These are phyloP conservation scores for Agelastica alni DNA, from an alignment of 2,888 invertebrate species.

Conservation along the genomic window DNA sequence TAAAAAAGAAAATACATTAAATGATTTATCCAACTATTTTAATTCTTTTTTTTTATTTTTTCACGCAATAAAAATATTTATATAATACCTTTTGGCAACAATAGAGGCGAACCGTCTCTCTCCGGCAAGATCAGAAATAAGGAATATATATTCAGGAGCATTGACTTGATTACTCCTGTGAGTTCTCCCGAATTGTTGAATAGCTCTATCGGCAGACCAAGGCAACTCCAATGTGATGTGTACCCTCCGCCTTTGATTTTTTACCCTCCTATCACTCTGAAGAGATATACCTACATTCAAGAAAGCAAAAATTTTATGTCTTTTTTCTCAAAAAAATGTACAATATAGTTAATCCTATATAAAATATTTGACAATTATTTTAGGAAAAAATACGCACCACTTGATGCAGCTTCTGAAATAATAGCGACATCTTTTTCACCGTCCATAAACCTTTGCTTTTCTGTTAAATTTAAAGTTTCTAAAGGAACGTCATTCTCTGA, in stretches of 20 bases:
- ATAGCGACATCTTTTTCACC: constrained; percentile 98
- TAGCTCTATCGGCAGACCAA: constrained; percentile 98
- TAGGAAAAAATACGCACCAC: constrained; percentile 64
- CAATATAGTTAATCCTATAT: too few species aligned
- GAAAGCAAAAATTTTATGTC: not conserved
- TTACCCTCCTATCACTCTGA: constrained; percentile 92
- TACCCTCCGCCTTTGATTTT: constrained; percentile 91
- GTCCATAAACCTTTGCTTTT: constrained; percentile 90
- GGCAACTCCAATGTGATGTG: constrained; percentile 98
- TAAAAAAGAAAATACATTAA: constrained; percentile 27
- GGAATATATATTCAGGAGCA: constrained; percentile 98
- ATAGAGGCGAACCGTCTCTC: constrained; percentile 71
- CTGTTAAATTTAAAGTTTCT: constrained; percentile 95
- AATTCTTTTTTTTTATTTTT: too few species aligned
- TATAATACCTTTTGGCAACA: constrained; percentile 41
- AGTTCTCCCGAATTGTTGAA: constrained; percentile 92
- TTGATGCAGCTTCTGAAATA: constrained; percentile 98
- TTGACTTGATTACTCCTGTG: constrained; percentile 77
- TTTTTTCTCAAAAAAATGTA: too few species aligned
- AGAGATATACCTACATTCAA: constrained; percentile 69
- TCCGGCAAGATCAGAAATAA: constrained; percentile 98
- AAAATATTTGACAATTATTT: too few species aligned
- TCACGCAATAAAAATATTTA: not conserved
- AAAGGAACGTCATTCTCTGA: constrained; percentile 94
- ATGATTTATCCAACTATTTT: too few species aligned